Evolutionary conservation across 2,888 invertebrate genomes (phyloP), one percentile per base, ranked within the genome.

Genomic region (Mimachlamys varia): DNA sequence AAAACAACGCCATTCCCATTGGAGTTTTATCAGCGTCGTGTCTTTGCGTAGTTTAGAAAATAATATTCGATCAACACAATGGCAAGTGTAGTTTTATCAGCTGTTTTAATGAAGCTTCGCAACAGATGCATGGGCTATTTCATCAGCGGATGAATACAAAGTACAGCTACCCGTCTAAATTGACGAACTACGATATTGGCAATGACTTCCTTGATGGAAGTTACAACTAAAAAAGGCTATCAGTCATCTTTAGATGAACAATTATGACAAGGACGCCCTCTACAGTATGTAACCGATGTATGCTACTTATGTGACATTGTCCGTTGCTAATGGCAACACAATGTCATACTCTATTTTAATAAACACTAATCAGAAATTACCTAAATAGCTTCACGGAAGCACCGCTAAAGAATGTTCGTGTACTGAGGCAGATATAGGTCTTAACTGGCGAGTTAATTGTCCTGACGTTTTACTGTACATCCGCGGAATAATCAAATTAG

Each of bases 401-500:
- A 13, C 76, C 76, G 33, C 27, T 76, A 27, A 12, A 33, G 33
- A 0, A 76, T 76, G 13, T 15, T n/a, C n/a, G n/a, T 62, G 22
- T 7, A 7, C 12, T 76, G 76, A 33, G 12, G 33, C 44, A 3
- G 27, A 12, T 33, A 33, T 33, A 33, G 76, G 27, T 33, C 27
- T 33, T 76, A 76, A 76, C 76, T 27, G 76, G 2, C 7, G 17
- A 76, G 27, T 13, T 76, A 33, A 76, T 76, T 7, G 76, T 12
- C 0, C 33, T 33, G 76, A 76, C 76, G 7, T 27, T 33, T 33
- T 33, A 76, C 27, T 33, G 76, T 76, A 33, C 27, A 76, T 10
- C 76, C 13, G 76, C 27, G 33, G 76, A 33, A 33, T 76, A 76
- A 76, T 76, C 76, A 76, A 76, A 76, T 76, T 76, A 76, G 76